Evolutionary conservation across 2,888 invertebrate genomes (phyloP).

Genomic region (Orthonevra nobilis): DNA sequence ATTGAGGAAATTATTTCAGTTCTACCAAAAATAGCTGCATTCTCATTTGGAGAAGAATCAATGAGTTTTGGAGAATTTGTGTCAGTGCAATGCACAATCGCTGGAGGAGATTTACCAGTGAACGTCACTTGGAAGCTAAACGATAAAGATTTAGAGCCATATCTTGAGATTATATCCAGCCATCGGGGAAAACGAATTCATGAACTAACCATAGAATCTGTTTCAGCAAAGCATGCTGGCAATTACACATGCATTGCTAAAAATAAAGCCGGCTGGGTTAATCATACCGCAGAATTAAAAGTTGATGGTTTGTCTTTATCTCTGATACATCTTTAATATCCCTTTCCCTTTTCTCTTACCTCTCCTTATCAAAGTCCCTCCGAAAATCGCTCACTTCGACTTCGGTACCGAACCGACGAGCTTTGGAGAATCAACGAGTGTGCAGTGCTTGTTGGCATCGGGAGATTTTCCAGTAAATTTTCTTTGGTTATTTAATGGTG

Average conservation of each 20-base stretch:
- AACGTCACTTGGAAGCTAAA: slow-evolving; percentile 83
- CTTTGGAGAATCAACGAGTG: slow-evolving; percentile 84
- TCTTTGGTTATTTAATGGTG: slow-evolving; percentile 84
- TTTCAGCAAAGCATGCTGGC: slow-evolving; percentile 86
- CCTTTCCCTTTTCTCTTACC: slow-evolving; percentile 40
- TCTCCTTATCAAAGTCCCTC: slow-evolving; percentile 83
- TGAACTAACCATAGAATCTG: slow-evolving; percentile 85
- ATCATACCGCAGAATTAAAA: slow-evolving; percentile 85
- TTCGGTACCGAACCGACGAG: slow-evolving; percentile 86
- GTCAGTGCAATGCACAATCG: slow-evolving; percentile 81
- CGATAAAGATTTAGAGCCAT: slow-evolving; percentile 79
- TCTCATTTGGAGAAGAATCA: slow-evolving; percentile 87
- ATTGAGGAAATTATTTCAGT: slow-evolving; percentile 80
- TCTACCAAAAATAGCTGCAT: slow-evolving; percentile 88
- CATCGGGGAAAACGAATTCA: slow-evolving; percentile 81
- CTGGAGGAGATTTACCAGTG: slow-evolving; percentile 83
- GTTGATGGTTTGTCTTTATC: slow-evolving; percentile 84
- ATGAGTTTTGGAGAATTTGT: slow-evolving; percentile 85
- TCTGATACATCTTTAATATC: slow-evolving; percentile 32
- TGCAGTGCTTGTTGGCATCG: slow-evolving; percentile 83
- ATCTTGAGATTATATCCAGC: slow-evolving; percentile 78
- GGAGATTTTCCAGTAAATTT: slow-evolving; percentile 86
- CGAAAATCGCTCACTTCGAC: slow-evolving; percentile 86
- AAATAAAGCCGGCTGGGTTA: slow-evolving; percentile 87
- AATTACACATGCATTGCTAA: slow-evolving; percentile 88